Base-by-base conservation (phyloP, 2,113 vertebrate species). In the Porphyrio hochstetteri region DNA sequence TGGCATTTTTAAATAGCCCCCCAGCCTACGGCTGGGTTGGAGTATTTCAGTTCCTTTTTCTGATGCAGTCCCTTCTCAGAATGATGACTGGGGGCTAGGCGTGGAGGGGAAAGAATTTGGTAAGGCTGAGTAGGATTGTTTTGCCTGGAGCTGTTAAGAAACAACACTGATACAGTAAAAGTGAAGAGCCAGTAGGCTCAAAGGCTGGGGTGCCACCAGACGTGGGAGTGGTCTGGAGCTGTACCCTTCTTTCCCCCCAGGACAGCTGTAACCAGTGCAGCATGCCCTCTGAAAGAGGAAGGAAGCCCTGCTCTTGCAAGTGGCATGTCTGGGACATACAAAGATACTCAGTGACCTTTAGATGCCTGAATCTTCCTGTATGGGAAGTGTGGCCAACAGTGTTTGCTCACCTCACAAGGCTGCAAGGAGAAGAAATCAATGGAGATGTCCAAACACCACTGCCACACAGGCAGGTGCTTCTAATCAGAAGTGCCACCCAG, bases 11-110 rank as follows among this genome's bases (percentile, higher is more conserved):
- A 23, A 48, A 23, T 48, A 23, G 46, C 23, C 46, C 46, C 46
- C 46, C 46, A 23, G 23, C 48, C 48, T 64, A 33, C 21, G 88
- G 40, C 19, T 21, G n/a, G 18, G 5, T 36, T 40, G 28, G 16
- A 56, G 40, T 17, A 42, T 77, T 86, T 86, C 27, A 42, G 76
- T 72, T 94, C 59, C 76, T 77, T 86, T 90, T 93, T 67, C 21
- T 74, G 15, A 3, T 31, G 6, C 31, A 67, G 60, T 81, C 29
- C 27, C 3, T 82, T 68, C 38, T 71, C 53, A 38, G 65, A 77
- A 35, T 29, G 56, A n/a, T 70, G 84, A 68, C 48, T 21, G 35
- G 13, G 46, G 59, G 52, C 14, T 33, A 25, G 38, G 35, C 8
- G 27, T 16, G 16, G 27, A 8, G 9, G 33, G 31, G 46, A 56